Base-by-base conservation (phyloP, 2,888 invertebrate genomes). In the Harpalus rufipes region DNA sequence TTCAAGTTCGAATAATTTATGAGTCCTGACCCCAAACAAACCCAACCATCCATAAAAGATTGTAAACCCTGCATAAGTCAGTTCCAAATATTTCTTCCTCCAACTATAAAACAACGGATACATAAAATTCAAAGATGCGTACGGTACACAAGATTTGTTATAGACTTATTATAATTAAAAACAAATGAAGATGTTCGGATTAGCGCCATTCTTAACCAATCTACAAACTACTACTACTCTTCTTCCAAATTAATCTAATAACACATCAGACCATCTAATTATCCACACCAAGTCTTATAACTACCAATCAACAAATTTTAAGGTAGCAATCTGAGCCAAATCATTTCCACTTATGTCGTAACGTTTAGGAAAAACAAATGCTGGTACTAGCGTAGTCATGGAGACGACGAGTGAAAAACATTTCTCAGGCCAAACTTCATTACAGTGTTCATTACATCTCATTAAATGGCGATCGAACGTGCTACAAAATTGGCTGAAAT, bases 301-400 rank as follows among this genome's bases (percentile, higher is more conserved):
- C 68, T 39, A 68, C 39, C 39, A 68, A 68, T 68, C 68, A 68
- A 68, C 68, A 68, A 39, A 68, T 68, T 68, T 39, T 68, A 39
- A 68, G 39, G 68, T 68, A 68, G 68, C 68, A 68, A 39, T 65
- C 14, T 39, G 32, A 39, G 39, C 39, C 32, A 32, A 68, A 68
- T 39, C 68, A n/a, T 68, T 39, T 39, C 39, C 39, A 63, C 39
- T 68, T 41, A 68, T 68, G 14, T 32, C 39, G 68, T 68, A 68
- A 68, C 32, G n/a, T 0, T 32, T 63, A 7, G 59, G 14, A 61
- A 61, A 10, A 61, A 61, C 6, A 61, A 16, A 7, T 16, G 61
- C 8, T 16, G 18, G 16, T 12, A 18, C 25, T 63, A 63, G 7
- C 14, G 14, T 7, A 68, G 39, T 14, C 12, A 39, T 10, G 39